A percentile compares a stretch with the other conserved stretches of the same genome.
phyloP scores from a whole-genome alignment of 2,113 vertebrate species.

The Lutjanus erythropterus region DNA sequence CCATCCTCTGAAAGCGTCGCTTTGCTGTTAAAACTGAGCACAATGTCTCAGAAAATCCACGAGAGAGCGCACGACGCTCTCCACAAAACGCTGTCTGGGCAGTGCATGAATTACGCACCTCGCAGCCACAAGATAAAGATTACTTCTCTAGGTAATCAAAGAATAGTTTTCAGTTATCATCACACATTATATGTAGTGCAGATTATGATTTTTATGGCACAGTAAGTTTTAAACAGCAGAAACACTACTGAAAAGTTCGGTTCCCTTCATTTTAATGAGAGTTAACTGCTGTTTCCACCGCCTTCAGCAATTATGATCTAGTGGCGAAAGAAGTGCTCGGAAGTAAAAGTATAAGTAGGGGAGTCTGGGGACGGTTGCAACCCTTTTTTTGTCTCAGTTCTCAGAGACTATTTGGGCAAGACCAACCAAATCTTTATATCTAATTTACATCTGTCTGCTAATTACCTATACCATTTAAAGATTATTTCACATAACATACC shows the following conservation, averaged over 20 bases:
- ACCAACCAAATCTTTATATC: no score
- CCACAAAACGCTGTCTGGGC: conserved; percentile 5
- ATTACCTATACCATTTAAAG: no score
- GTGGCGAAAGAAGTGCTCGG: no score
- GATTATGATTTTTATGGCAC: background rate
- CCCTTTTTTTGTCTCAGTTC: no score
- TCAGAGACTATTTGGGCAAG: no score
- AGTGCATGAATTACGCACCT: conserved; percentile 27
- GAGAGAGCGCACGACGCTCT: conserved; percentile 64
- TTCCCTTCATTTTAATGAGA: background rate
- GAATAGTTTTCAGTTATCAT: background rate
- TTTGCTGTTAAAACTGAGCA: conserved; percentile 2
- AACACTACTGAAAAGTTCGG: background rate
- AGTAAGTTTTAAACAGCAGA: background rate
- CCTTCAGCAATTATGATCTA: no score
- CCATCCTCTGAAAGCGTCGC: conserved; percentile 6
- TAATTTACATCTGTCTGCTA: no score
- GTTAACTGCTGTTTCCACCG: no score
- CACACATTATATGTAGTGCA: background rate
- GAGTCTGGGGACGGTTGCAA: no score
- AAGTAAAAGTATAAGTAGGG: no score
- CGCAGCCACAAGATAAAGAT: background rate
- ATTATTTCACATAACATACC: no score
- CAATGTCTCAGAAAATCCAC: conserved; percentile 46
- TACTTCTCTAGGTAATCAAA: background rate